These are phyloP conservation scores for Prunella fulvescens DNA, from an alignment of 2,113 vertebrate species.

Conservation along the genomic window DNA sequence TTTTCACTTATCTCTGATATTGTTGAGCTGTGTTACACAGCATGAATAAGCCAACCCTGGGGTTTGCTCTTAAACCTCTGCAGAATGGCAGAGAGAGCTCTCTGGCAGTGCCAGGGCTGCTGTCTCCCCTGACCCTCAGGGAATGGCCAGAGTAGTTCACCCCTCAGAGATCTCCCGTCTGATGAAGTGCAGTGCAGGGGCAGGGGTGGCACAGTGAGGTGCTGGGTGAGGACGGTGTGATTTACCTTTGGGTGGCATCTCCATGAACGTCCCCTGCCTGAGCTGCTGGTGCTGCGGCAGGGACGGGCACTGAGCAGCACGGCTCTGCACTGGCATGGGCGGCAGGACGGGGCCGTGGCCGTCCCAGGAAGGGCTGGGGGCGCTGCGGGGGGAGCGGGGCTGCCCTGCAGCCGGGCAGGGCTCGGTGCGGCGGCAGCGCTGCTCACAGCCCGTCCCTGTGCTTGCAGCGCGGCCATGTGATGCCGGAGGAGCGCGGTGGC, in stretches of 20 bases:
- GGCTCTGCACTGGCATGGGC: accelerated
- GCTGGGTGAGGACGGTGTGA: background rate
- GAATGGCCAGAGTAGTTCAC: background rate
- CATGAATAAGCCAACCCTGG: background rate
- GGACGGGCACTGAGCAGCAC: background rate
- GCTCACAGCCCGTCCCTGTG: background rate
- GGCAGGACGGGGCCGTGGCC: background rate
- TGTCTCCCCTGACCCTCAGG: background rate
- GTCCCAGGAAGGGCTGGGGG: background rate
- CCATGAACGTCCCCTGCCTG: accelerated
- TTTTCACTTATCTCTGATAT: background rate
- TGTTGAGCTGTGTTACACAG: background rate
- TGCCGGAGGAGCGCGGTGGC: conserved; percentile 82
- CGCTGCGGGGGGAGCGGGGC: background rate
- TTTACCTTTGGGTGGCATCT: background rate
- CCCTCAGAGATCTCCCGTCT: background rate
- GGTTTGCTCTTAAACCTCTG: background rate
- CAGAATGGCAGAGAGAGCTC: background rate
- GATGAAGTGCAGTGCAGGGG: background rate
- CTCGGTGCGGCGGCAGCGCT: accelerated
- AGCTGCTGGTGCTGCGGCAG: background rate
- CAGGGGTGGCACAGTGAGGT: background rate
- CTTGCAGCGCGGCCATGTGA: conserved; percentile 83
- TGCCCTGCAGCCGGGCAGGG: background rate
- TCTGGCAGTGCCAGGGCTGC: background rate